Evolutionary conservation across 2,113 vertebrate genomes (phyloP).

Genomic region (Dolichotis patagonum): DNA sequence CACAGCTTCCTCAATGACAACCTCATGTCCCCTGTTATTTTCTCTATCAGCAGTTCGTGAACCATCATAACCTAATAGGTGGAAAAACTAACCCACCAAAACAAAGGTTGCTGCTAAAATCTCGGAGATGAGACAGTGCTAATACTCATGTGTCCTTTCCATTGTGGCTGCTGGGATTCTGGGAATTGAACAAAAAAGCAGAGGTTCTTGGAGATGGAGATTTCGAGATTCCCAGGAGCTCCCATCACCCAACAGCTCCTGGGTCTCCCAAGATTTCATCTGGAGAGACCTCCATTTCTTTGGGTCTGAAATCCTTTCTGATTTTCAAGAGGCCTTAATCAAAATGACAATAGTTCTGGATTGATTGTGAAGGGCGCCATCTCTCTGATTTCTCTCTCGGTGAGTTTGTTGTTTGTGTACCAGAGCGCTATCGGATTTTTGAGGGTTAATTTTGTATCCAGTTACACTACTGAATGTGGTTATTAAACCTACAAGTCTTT

Average conservation of each 20-base stretch:
- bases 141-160: neutral
- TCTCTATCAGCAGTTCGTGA: neutral
- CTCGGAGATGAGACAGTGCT: neutral
- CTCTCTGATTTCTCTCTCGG: neutral
- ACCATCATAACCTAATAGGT: neutral
- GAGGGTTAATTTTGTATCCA: neutral
- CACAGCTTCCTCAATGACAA: neutral
- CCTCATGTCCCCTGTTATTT: neutral
- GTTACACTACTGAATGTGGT: neutral
- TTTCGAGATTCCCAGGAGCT: neutral
- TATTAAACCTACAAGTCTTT: neutral
- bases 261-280: neutral
- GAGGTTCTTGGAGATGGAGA: neutral
- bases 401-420: neutral
- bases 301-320: conserved; percentile 29
- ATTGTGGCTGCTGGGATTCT: neutral
- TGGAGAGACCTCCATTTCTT: conserved; percentile 36
- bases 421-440: neutral
- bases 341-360: conserved; percentile 12
- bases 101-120: neutral
- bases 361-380: neutral
- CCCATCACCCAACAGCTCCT: neutral
- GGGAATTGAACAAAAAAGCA: neutral
- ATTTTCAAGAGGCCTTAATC: conserved; percentile 28
- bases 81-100: neutral